Evolutionary conservation across 2,888 invertebrate species (phyloP).

Genomic region (Drosophila dives): DNA sequence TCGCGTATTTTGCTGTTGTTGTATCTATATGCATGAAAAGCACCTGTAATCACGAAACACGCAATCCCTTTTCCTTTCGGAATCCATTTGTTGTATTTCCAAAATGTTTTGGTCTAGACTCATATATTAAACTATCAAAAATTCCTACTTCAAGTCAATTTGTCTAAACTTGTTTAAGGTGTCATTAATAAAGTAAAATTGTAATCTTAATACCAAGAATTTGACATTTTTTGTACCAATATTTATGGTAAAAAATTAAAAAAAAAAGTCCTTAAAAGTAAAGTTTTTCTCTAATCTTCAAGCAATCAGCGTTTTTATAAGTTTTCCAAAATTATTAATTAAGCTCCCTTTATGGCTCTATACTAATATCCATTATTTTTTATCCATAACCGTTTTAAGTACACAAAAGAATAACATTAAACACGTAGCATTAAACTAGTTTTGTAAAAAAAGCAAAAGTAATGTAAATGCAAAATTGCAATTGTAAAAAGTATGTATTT

Average conservation of each 20-base stretch:
- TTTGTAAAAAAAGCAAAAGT: conserved; percentile 43
- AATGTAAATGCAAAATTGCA: conserved; percentile 36
- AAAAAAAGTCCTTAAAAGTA: background rate
- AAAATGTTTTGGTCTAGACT: background rate
- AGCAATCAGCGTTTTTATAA: background rate
- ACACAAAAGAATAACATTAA: conserved; percentile 37
- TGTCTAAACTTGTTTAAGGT: background rate
- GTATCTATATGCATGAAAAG: conserved; percentile 70
- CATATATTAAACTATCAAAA: background rate
- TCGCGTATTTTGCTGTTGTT: conserved; percentile 4
- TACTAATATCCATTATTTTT: background rate
- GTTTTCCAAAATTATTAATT: background rate
- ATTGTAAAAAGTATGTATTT: conserved; percentile 21
- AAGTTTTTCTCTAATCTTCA: background rate
- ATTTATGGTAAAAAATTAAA: background rate
- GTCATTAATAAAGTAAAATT: background rate
- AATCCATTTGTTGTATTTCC: background rate
- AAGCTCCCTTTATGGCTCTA: background rate
- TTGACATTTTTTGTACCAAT: background rate
- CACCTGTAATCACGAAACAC: conserved; percentile 46
- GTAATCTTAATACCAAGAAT: background rate
- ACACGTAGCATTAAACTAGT: conserved; percentile 48
- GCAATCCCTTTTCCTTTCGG: background rate
- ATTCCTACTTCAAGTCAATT: background rate
- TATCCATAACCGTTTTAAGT: conserved; percentile 31